phyloP scores from a whole-genome alignment of 2,113 vertebrate genomes.

The Gnathonemus longibarbis region DNA sequence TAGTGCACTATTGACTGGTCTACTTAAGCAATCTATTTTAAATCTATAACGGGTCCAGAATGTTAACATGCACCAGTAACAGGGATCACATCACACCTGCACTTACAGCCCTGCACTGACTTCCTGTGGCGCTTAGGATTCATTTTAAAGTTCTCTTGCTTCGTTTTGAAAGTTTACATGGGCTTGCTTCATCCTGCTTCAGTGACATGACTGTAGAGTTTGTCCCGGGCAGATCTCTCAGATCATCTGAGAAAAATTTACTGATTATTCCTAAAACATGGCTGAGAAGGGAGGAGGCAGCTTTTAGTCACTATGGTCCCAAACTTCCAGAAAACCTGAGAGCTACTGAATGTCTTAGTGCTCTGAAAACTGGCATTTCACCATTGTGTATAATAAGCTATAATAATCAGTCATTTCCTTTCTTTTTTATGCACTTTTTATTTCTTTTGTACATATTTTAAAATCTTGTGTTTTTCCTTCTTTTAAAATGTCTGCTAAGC shows the following conservation, averaged over 20 bases:
- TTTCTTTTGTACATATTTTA: background rate
- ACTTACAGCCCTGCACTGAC: background rate
- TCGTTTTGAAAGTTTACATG: background rate
- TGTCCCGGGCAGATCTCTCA: background rate
- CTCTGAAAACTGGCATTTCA: background rate
- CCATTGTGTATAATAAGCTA: background rate
- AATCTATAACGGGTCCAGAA: background rate
- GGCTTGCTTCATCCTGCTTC: background rate
- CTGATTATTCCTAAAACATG: too few species aligned
- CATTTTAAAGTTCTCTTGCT: background rate
- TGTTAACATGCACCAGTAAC: background rate
- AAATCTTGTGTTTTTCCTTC: background rate
- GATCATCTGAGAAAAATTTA: too few species aligned
- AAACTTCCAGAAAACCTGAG: background rate
- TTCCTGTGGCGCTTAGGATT: background rate
- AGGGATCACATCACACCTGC: background rate
- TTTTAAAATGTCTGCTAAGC: background rate
- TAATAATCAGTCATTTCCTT: background rate
- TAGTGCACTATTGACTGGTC: background rate
- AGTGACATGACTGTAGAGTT: background rate
- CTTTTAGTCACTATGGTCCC: background rate
- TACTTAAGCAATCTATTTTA: background rate
- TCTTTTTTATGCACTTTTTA: background rate
- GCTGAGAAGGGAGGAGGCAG: background rate
- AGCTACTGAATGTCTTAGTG: background rate